Evolutionary conservation across 2,797 vertebrate species (phyloP), one percentile per base, ranked within the genome.

Genomic region (Ispidina picta): DNA sequence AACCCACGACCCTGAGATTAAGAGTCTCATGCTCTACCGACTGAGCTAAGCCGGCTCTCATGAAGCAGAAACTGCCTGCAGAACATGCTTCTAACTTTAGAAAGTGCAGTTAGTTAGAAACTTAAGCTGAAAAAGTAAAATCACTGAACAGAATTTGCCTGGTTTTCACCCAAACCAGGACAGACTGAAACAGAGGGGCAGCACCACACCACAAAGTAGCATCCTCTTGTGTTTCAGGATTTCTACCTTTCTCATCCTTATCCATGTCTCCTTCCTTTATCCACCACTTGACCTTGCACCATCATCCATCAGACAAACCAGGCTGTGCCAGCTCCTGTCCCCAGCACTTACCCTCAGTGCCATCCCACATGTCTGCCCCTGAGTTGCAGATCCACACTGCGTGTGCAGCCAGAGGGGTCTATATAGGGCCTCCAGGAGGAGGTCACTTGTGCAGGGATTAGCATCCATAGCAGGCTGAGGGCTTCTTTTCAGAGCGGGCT

Each of bases 211-310:
- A 0, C 12, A 8, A 8, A 35, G 21, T 0, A 64, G 7, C 62
- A 58, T 6, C 19, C 41, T 9, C 3, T 7, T 0, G 0, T 18
- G 11, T 39, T 65, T 33, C 31, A 22, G 56, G 19, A n/a, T 66
- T 86, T 66, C 46, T 28, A 3, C 15, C 51, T 37, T 54, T 49
- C 59, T 60, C 29, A 3, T 8, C 12, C 6, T 68, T 60, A 8
- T 46, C 46, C 15, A 7, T 29, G 5, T 9, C 1, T 0, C 35
- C 20, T 29, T 16, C 35, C 72, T 66, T 29, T 15, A 8, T 1
- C 12, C 10, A 0, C 7, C 0, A 0, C 19, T 55, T 20, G 29
- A 10, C 6, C n/a, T n/a, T 3, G 0, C 4, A 7, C n/a, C 4
- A 1, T 16, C 29, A 7, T 35, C 63, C 65, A 4, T 17, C 58